Evolutionary conservation across 2,797 vertebrate genomes (phyloP), one percentile per base, ranked within the genome.

Genomic region (Odontamblyopus lacepedii): DNA sequence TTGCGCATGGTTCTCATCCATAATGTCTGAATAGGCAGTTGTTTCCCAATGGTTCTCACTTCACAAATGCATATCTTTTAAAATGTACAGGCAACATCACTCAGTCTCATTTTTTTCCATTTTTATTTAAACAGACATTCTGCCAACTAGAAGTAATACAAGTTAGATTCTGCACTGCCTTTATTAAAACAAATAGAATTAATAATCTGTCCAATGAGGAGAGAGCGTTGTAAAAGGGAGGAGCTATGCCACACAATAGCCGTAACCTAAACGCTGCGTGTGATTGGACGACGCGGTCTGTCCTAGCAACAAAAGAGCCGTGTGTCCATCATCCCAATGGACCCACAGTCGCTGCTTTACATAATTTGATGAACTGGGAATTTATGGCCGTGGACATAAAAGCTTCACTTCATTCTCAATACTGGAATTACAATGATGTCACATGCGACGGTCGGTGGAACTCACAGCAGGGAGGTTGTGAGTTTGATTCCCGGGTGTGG

Each of bases 361-460:
- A 61, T 61, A 61, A 61, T 61, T 61, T 61, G 59, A 61, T 61
- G 26, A 61, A 61, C 27, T 61, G 16, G 16, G 27, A 61, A 61
- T 61, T 61, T 61, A 61, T 61, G 16, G 59, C 59, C 29, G 7
- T 18, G 29, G 27, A 61, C 7, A 9, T 61, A 61, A 61, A 61
- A 61, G 59, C 59, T 11, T 29, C 27, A 29, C 18, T 61, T 61
- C 15, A 32, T 61, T 30, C 27, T 18, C 15, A 61, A 19, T 18
- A 61, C 59, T 30, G 29, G 27, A 30, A 57, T 26, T 26, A 57
- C 55, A 61, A 61, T 18, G 29, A 30, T 29, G 56, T 59, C 56
- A 26, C n/a, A 57, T 59, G 23, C 27, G 16, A 13, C 57, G 16
- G 59, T 13, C 23, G 32, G 8, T 30, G 59, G 0, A 16, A 32